These are phyloP conservation scores for Calliphora vicina DNA, from an alignment of 1,140 invertebrate genomes.

Conservation along the genomic window DNA sequence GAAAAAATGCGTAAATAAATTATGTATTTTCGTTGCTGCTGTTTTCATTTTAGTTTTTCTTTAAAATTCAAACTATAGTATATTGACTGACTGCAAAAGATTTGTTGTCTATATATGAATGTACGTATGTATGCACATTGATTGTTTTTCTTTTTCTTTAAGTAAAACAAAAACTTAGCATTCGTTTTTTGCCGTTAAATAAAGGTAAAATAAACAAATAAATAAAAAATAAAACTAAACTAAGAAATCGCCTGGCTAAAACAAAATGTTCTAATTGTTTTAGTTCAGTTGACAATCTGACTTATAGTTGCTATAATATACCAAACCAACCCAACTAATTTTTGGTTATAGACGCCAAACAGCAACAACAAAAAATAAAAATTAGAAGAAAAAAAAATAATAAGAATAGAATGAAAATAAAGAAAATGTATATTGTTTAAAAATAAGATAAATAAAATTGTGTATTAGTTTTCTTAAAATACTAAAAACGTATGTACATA, in stretches of 20 bases:
- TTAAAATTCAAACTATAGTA: background rate
- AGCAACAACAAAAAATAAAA: background rate
- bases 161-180: background rate
- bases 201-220: background rate
- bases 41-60: background rate
- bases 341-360: background rate
- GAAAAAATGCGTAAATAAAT: constrained; percentile 25
- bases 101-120: background rate
- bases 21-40: background rate
- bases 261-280: constrained; percentile 24
- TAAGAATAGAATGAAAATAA: background rate
- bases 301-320: background rate
- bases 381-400: background rate
- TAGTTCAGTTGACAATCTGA: constrained; percentile 29
- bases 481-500: background rate
- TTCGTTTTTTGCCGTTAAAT: background rate
- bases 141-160: background rate
- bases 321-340: background rate
- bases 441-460: background rate
- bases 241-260: background rate
- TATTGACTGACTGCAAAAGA: background rate
- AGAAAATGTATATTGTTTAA: background rate
- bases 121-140: background rate
- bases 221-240: background rate
- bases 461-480: background rate